Evolutionary conservation across 2,113 vertebrate genomes (phyloP).

Genomic region (Grallaria varia): DNA sequence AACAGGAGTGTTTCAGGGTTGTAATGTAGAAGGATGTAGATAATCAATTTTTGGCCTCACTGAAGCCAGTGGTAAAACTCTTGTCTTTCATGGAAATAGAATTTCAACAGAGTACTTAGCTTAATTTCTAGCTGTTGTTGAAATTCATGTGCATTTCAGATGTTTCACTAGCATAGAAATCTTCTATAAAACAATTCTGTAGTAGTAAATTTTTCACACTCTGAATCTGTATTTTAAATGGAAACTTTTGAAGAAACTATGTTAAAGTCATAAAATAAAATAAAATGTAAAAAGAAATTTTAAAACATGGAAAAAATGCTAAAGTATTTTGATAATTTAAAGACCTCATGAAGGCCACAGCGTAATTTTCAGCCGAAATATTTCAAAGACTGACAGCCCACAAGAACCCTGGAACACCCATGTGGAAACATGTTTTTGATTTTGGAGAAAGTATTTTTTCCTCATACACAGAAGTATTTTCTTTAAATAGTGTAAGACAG

Average conservation of each 20-base stretch:
- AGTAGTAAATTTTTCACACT: not conserved
- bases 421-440: slow-evolving; percentile 69
- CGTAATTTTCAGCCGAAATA: slow-evolving; percentile 52
- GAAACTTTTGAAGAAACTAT: not conserved
- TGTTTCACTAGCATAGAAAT: not conserved
- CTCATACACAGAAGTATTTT: slow-evolving; percentile 8
- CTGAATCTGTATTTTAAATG: not conserved
- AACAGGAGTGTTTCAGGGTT: not conserved
- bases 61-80: not conserved
- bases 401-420: slow-evolving; percentile 68
- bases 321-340: slow-evolving; percentile 55
- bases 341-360: slow-evolving; percentile 35
- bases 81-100: not conserved
- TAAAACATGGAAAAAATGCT: slow-evolving; percentile 25
- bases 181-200: not conserved
- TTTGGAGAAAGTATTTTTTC: slow-evolving; percentile 71
- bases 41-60: not conserved
- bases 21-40: not conserved
- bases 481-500: slow-evolving; percentile 31
- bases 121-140: not conserved
- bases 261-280: not conserved
- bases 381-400: slow-evolving; percentile 51
- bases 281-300: not conserved
- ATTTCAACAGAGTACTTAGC: not conserved
- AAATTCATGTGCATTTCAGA: not conserved